Evolutionary conservation across 2,113 vertebrate species (phyloP).

Genomic region (Pterocles burchelli): DNA sequence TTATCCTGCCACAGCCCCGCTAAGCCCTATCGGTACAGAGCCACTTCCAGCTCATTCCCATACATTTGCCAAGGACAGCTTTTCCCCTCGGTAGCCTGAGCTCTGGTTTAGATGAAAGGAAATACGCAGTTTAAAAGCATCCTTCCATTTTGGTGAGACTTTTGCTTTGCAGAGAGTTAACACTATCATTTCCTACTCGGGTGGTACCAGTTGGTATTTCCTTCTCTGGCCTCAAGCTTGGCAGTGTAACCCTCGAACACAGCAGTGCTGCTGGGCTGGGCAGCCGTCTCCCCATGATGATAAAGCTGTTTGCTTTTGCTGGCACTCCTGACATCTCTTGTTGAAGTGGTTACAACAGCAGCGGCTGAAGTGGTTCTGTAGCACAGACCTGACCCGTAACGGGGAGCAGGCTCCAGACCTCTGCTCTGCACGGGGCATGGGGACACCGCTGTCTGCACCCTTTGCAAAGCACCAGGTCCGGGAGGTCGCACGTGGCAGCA

Average conservation of each 20-base stretch:
- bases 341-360: not conserved
- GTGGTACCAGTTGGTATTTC: not conserved
- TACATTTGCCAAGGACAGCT: not conserved
- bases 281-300: not conserved
- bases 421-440: not conserved
- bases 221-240: not conserved
- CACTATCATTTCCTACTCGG: not conserved
- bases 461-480: not conserved
- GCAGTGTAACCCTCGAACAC: not conserved
- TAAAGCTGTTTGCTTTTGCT: not conserved
- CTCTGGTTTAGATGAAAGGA: not conserved
- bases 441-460: not conserved
- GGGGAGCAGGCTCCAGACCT: not conserved
- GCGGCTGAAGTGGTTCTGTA: not conserved
- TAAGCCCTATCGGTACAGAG: not conserved
- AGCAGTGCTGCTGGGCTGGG: not conserved
- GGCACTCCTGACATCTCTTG: not conserved
- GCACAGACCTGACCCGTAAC: not conserved
- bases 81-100: not conserved
- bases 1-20: not conserved
- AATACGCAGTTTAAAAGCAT: constrained; percentile 29
- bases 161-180: not conserved
- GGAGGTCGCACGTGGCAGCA: not conserved
- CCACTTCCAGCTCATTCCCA: constrained; percentile 6
- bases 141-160: not conserved